phyloP scores from a whole-genome alignment of 2,113 vertebrate species.

The Stigmatopora nigra region DNA sequence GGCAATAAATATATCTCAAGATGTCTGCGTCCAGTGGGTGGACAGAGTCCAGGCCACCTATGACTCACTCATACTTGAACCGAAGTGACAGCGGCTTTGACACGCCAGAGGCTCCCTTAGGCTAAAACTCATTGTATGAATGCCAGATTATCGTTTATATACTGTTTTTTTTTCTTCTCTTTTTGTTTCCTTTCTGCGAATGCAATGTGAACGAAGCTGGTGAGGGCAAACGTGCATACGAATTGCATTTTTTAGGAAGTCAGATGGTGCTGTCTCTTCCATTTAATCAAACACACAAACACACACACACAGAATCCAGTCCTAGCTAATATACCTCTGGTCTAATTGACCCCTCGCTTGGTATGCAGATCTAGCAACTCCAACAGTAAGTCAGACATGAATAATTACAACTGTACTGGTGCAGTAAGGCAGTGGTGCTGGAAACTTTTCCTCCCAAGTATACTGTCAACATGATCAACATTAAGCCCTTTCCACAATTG shows the following conservation, averaged over 20 bases:
- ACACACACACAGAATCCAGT: constrained; percentile 39
- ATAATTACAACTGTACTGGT: too few relatives aligned
- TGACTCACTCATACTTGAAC: constrained; percentile 59
- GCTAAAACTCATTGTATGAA: constrained; percentile 12
- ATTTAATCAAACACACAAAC: constrained; percentile 6
- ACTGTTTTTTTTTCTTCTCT: not conserved
- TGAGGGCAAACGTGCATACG: not conserved
- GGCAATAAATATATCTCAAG: constrained; percentile 53
- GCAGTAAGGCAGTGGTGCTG: too few relatives aligned
- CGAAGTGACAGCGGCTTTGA: constrained; percentile 48
- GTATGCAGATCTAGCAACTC: too few relatives aligned
- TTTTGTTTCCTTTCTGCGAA: not conserved
- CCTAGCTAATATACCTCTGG: not conserved
- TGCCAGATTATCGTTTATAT: constrained; percentile 6
- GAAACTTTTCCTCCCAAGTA: too few relatives aligned
- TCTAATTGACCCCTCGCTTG: too few relatives aligned
- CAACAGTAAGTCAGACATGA: too few relatives aligned
- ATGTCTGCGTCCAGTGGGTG: constrained; percentile 58
- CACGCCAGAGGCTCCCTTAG: constrained; percentile 42
- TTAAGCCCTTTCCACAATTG: too few relatives aligned
- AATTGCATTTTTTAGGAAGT: constrained; percentile 56
- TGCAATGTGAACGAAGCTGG: not conserved
- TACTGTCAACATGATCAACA: too few relatives aligned
- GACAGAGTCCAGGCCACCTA: constrained; percentile 57
- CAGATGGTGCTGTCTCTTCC: constrained; percentile 51